These are phyloP conservation scores for Apogon hyalosoma DNA, from an alignment of 2,797 vertebrate species.

Conservation along the genomic window DNA sequence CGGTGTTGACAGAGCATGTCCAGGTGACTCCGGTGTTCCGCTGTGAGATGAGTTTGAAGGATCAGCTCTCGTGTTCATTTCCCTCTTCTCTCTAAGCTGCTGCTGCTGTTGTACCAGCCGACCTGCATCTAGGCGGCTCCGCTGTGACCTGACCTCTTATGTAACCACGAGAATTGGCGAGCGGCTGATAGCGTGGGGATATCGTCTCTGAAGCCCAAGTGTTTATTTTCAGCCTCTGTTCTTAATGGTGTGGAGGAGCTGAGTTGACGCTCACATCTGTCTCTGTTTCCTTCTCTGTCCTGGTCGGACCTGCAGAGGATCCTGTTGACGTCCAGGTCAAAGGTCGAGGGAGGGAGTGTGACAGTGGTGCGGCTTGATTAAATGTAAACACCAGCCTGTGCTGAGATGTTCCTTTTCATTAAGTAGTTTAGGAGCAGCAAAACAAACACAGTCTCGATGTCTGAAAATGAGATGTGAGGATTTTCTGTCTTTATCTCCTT, in stretches of 20 bases:
- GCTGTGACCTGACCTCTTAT: constrained; percentile 54
- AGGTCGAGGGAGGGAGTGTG: constrained; percentile 42
- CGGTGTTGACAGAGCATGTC: neutral
- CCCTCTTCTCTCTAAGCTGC: constrained; percentile 7
- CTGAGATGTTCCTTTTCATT: constrained; percentile 14
- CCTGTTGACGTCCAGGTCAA: constrained; percentile 29
- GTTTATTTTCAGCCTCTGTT: constrained; percentile 71
- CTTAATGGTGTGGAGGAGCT: constrained; percentile 53
- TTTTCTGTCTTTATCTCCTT: no score
- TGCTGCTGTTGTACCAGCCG: constrained; percentile 24
- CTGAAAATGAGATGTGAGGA: no score
- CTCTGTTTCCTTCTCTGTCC: constrained; percentile 36
- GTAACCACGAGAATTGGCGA: constrained; percentile 53
- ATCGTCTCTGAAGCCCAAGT: constrained; percentile 58
- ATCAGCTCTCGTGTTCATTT: constrained; percentile 30
- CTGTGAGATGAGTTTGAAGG: neutral
- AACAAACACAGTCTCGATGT: neutral
- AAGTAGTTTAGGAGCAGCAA: neutral
- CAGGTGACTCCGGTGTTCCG: neutral
- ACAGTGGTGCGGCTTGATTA: constrained; percentile 54
- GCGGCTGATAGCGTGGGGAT: constrained; percentile 47
- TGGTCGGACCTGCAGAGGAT: constrained; percentile 23
- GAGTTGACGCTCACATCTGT: constrained; percentile 65
- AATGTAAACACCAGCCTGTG: constrained; percentile 57
- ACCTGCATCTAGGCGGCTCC: constrained; percentile 37